Conservation (phyloP, 2,888 invertebrate species). For the Leptinotarsa juncta region DNA sequence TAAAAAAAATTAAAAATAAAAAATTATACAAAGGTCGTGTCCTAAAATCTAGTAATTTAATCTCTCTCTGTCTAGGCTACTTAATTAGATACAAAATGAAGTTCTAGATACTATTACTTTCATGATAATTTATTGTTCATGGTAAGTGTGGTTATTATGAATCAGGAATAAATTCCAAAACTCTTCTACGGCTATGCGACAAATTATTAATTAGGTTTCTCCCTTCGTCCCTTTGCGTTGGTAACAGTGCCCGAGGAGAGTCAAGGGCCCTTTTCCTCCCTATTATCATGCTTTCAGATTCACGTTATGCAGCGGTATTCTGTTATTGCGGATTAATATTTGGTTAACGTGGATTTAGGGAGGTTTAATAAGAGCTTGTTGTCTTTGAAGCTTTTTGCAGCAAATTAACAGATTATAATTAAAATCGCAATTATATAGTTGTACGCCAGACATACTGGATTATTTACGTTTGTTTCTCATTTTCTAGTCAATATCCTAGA, state of each 20-base stretch:
- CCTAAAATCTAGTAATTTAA: too few relatives aligned
- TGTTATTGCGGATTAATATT: slow-evolving; percentile 42
- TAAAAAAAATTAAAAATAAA: too few relatives aligned
- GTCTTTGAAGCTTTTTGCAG: slow-evolving; percentile 23
- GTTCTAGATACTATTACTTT: too few relatives aligned
- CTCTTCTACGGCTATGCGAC: slow-evolving; percentile 47
- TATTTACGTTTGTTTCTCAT: background rate
- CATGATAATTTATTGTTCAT: background rate
- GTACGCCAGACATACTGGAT: background rate
- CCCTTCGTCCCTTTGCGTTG: slow-evolving; percentile 47
- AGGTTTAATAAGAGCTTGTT: slow-evolving; percentile 30
- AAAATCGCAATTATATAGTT: slow-evolving; percentile 9
- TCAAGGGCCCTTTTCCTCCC: slow-evolving; percentile 48
- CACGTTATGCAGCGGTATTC: slow-evolving; percentile 37
- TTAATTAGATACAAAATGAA: too few relatives aligned
- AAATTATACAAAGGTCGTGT: too few relatives aligned
- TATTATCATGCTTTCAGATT: slow-evolving; percentile 44
- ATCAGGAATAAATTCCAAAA: background rate
- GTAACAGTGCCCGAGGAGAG: slow-evolving; percentile 43
- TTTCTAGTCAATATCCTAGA: too few relatives aligned
- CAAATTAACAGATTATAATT: slow-evolving; percentile 19
- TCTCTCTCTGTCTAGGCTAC: too few relatives aligned
- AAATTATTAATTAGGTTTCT: slow-evolving; percentile 59
- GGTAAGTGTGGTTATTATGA: background rate
- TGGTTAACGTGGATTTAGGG: slow-evolving; percentile 38